Evolutionary conservation across 2,797 vertebrate genomes (phyloP).

Genomic region (Acanthis flammea): DNA sequence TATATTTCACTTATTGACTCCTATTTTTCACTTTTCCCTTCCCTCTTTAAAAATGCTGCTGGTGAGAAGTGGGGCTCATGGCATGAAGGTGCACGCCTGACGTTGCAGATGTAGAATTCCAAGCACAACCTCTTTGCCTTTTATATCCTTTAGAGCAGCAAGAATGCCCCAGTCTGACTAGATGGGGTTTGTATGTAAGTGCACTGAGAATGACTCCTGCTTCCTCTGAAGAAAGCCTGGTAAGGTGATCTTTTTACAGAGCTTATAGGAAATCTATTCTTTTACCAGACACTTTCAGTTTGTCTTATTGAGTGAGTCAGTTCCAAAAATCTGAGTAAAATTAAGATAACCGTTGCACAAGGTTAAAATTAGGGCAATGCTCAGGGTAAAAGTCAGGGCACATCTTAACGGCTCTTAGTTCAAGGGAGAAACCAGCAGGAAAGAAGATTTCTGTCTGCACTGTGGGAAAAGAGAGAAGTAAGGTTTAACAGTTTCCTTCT

Average conservation of each 20-base stretch:
- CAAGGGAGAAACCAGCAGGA: constrained; percentile 39
- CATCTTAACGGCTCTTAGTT: constrained; percentile 14
- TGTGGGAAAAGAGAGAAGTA: constrained; percentile 46
- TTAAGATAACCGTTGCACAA: constrained; percentile 44
- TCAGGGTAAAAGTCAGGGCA: constrained; percentile 33
- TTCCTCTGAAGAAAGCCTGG: not conserved
- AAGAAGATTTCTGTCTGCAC: constrained; percentile 47
- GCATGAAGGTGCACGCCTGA: accelerated
- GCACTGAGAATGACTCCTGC: not conserved
- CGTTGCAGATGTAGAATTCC: accelerated
- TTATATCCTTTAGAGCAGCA: not conserved
- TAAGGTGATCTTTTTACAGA: constrained; percentile 61
- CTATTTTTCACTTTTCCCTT: not conserved
- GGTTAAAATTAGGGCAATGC: constrained; percentile 67
- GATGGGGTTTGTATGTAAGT: not conserved
- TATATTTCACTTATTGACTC: not conserved
- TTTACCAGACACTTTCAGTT: constrained; percentile 11
- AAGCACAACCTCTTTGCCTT: not conserved
- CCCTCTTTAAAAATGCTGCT: not conserved
- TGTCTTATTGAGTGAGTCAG: constrained; percentile 67
- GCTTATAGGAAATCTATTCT: constrained; percentile 32
- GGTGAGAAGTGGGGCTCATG: not conserved
- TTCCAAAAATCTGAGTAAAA: constrained; percentile 61
- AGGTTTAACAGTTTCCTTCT: constrained; percentile 66
- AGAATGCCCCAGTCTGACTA: not conserved